Percentiles rank a stretch among this genome's conserved stretches.
Conservation (phyloP, 2,888 invertebrate species). For the Spisula subtruncata region DNA sequence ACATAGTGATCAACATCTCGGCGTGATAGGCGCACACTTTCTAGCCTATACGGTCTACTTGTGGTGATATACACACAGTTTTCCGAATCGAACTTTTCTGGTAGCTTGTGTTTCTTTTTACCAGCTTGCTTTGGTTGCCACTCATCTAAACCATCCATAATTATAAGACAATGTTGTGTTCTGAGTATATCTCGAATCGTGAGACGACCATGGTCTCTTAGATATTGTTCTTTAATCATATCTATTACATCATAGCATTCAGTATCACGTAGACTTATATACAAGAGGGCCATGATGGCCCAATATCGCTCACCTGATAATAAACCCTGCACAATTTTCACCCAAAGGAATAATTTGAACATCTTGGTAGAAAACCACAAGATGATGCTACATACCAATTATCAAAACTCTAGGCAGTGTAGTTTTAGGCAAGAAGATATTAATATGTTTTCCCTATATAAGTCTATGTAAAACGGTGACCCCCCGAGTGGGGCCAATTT, state of each 20-base stretch:
- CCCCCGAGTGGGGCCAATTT: no score
- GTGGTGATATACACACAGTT: background rate
- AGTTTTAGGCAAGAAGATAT: no score
- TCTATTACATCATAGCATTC: background rate
- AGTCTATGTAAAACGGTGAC: no score
- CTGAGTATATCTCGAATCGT: constrained; percentile 5
- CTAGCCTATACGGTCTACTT: background rate
- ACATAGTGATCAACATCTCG: background rate
- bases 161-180: constrained; percentile 2
- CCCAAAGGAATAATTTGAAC: no score
- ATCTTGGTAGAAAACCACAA: no score
- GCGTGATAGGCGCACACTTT: background rate
- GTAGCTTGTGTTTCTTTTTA: background rate
- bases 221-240: background rate
- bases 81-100: background rate
- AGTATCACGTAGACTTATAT: constrained; percentile 4
- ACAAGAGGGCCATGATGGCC: no score
- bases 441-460: no score
- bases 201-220: background rate
- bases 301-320: no score
- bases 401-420: no score
- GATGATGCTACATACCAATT: no score
- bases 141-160: background rate
- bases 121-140: background rate
- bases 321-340: no score